Base-by-base conservation (phyloP, 92 coral and sea anemone genomes). In the Desmophyllum pertusum region DNA sequence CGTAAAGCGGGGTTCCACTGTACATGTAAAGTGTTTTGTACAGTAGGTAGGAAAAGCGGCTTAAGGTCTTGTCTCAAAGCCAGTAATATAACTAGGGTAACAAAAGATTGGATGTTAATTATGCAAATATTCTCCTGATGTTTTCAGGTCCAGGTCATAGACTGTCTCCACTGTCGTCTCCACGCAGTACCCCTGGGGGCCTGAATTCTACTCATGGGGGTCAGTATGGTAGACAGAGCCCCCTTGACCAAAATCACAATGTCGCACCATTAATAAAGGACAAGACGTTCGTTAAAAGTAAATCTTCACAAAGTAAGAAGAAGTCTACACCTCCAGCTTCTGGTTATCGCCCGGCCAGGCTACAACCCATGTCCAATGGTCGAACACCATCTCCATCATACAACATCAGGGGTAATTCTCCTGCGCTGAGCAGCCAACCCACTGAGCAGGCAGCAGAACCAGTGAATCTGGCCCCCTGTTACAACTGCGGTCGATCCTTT, bases 401-500 rank as follows among this genome's bases (percentile, higher is more conserved):
- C 50, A 61, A 63, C 46, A 18, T 61, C 43, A 67, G 74, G 51
- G 63, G 46, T 9, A 35, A 63, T 35, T 84, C 81, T 36, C 66
- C 87, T 17, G 61, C 36, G 13, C 64, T 45, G 6, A 10, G 63
- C 25, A 74, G 66, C 43, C 84, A 40, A 15, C 84, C 88, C 18
- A 62, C 67, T 27, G 89, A 89, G 23, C 70, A 74, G 64, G 43
- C 74, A 1, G 80, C 84, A 15, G 59, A 77, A 19, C 83, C 83
- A 45, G 86, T 70, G 52, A 86, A 84, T 69, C 88, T 97, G 35
- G 83, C 72, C 2, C 95, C 92, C 0, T 97, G 99, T 70, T 83
- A 90, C n/a, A 93, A 90, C 62, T 97, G 99, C 83, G 99, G 98
- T n/a, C 91, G 99, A 35, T 92, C 85, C 25, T 97, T 97, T 89